These are phyloP conservation scores for Ichneumoninae sp. DNA, from an alignment of 2,888 invertebrate genomes.

Conservation along the genomic window DNA sequence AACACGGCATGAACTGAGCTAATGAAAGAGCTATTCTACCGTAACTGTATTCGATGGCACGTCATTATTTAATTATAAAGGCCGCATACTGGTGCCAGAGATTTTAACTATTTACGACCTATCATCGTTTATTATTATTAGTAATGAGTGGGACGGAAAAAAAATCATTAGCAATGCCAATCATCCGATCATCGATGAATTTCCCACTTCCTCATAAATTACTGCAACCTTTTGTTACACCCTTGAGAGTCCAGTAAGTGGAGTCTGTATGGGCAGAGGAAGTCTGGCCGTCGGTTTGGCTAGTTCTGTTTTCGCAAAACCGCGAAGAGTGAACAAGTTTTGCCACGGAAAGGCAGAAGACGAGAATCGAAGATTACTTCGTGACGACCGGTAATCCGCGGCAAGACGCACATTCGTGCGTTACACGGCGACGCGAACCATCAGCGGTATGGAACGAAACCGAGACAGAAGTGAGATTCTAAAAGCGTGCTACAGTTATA, in stretches of 20 bases:
- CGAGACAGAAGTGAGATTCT: too few relatives aligned
- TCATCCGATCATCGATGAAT: not conserved
- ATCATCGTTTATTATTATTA: slow-evolving; percentile 36
- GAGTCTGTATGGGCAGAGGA: not conserved
- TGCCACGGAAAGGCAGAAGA: not conserved
- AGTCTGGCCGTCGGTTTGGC: slow-evolving; percentile 12
- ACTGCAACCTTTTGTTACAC: not conserved
- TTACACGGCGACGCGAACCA: slow-evolving; percentile 34
- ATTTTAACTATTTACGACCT: slow-evolving; percentile 21
- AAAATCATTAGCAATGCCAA: slow-evolving; percentile 16
- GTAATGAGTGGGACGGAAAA: not conserved
- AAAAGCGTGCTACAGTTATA: too few relatives aligned
- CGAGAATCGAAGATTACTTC: slow-evolving; percentile 9
- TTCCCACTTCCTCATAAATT: not conserved
- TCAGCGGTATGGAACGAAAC: slow-evolving; percentile 1
- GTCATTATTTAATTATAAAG: slow-evolving; percentile 63
- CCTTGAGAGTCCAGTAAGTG: not conserved
- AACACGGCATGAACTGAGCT: slow-evolving; percentile 55
- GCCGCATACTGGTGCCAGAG: slow-evolving; percentile 3
- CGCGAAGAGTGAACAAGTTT: not conserved
- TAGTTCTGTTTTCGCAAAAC: slow-evolving; percentile 17
- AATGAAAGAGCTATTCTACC: slow-evolving; percentile 64
- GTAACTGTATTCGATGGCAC: slow-evolving; percentile 62
- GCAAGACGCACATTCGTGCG: slow-evolving; percentile 48
- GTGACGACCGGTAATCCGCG: slow-evolving; percentile 19